phyloP scores from a whole-genome alignment of 2,113 vertebrate species.

The Nasalis larvatus region DNA sequence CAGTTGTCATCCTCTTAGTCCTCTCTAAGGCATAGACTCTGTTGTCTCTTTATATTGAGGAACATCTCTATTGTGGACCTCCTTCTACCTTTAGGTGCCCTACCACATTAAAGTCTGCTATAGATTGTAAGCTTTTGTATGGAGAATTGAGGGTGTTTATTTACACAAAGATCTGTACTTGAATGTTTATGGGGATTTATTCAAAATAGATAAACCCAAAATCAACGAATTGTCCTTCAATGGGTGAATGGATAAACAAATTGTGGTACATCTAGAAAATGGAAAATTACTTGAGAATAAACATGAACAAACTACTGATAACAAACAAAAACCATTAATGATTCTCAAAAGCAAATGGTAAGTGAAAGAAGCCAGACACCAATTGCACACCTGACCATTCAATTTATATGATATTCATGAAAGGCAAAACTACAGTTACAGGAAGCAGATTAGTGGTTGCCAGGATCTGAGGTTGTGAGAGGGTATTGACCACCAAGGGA shows the following conservation, averaged over 20 bases:
- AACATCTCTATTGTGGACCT: neutral
- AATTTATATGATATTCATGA: neutral
- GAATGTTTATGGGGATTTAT: neutral
- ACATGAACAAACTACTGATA: neutral
- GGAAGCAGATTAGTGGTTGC: neutral
- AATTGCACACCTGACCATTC: neutral
- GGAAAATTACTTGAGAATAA: constrained; percentile 14
- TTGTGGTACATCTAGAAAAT: neutral
- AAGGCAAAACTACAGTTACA: constrained; percentile 10
- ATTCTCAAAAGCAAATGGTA: neutral
- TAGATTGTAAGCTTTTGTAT: neutral
- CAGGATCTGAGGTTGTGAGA: neutral
- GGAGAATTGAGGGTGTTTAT: neutral
- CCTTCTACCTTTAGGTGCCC: neutral
- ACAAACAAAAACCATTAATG: neutral
- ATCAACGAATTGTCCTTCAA: neutral
- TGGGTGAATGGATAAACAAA: neutral
- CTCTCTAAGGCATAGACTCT: neutral
- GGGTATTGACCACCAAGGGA: neutral
- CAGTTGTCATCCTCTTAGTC: neutral
- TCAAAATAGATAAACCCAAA: neutral
- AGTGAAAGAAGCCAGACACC: neutral
- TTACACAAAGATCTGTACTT: neutral
- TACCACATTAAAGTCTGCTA: neutral
- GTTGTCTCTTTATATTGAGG: neutral